These are phyloP conservation scores for Epizoanthus ramosus DNA, from an alignment of 92 coral and sea anemone species.

Conservation along the genomic window DNA sequence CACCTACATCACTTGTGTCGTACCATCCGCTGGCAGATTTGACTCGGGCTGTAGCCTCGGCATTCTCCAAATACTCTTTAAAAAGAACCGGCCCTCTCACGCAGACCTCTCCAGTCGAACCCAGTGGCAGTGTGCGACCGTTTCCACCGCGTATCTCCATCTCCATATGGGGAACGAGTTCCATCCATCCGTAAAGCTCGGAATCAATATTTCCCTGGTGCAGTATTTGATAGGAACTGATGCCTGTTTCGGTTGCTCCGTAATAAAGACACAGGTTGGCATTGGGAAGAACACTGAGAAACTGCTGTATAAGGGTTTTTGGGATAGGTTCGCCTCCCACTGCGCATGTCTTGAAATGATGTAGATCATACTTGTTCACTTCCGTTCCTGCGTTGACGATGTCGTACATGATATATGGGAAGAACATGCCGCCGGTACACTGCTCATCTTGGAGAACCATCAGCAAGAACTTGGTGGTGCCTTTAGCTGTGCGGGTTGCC, in stretches of 20 bases:
- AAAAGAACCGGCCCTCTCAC: conserved; percentile 16
- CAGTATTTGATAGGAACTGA: conserved; percentile 23
- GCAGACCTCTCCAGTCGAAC: background rate
- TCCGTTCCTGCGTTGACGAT: conserved; percentile 8
- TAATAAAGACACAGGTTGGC: conserved; percentile 4
- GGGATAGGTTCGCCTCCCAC: conserved; percentile 43
- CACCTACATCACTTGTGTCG: conserved; percentile 1
- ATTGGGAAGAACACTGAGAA: conserved; percentile 28
- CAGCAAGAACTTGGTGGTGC: conserved; percentile 23
- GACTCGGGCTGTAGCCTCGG: background rate
- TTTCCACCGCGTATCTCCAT: conserved; percentile 34
- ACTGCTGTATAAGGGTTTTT: background rate
- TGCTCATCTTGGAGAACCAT: conserved; percentile 45
- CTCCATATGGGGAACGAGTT: conserved; percentile 43
- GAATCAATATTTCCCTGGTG: conserved; percentile 15
- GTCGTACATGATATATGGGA: conserved; percentile 45
- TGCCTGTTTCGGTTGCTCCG: conserved; percentile 41
- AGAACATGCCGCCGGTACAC: conserved; percentile 45
- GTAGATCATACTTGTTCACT: conserved; percentile 4
- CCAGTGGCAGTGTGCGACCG: conserved; percentile 16
- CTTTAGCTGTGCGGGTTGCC: too few species aligned
- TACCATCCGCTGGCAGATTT: conserved; percentile 14
- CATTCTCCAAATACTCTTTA: conserved; percentile 11
- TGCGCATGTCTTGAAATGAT: conserved; percentile 3
- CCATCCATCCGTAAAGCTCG: conserved; percentile 44